Percentiles rank a stretch among this genome's conserved stretches.
Evolutionary conservation across 2,113 vertebrate species (phyloP).

Genomic region (Petromus typicus): DNA sequence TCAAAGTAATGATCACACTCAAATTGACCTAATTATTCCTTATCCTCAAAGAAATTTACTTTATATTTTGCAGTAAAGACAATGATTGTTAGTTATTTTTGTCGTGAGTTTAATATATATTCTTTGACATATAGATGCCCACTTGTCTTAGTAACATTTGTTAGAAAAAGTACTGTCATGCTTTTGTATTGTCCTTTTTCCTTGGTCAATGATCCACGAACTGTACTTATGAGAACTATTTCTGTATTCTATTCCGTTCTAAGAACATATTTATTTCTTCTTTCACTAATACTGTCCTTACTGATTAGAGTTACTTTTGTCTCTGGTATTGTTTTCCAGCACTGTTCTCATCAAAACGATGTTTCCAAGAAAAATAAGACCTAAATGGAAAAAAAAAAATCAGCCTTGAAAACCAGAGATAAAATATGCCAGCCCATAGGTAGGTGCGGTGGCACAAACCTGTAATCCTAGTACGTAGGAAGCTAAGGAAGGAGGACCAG

Average conservation of each 20-base stretch:
- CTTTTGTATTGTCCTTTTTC: not conserved
- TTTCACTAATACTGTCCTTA: not conserved
- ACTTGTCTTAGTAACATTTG: not conserved
- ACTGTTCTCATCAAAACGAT: not conserved
- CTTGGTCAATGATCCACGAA: not conserved
- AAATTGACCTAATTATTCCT: not conserved
- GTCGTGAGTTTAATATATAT: not conserved
- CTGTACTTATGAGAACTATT: not conserved
- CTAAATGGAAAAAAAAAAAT: not conserved
- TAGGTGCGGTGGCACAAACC: not conserved
- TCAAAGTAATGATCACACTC: not conserved
- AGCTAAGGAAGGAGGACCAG: not conserved
- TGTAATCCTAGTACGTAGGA: not conserved
- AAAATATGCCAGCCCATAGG: not conserved
- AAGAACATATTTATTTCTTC: not conserved
- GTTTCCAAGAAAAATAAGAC: not conserved
- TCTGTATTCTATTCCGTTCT: not conserved
- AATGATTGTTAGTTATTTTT: not conserved
- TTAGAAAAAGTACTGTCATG: not conserved
- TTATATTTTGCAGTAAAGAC: not conserved
- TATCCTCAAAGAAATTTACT: not conserved
- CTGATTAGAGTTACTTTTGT: not conserved
- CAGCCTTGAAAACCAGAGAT: not conserved
- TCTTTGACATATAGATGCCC: not conserved
- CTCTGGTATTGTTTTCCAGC: not conserved